Conservation (phyloP, 2,113 vertebrate genomes). For the Pardalotus punctatus region DNA sequence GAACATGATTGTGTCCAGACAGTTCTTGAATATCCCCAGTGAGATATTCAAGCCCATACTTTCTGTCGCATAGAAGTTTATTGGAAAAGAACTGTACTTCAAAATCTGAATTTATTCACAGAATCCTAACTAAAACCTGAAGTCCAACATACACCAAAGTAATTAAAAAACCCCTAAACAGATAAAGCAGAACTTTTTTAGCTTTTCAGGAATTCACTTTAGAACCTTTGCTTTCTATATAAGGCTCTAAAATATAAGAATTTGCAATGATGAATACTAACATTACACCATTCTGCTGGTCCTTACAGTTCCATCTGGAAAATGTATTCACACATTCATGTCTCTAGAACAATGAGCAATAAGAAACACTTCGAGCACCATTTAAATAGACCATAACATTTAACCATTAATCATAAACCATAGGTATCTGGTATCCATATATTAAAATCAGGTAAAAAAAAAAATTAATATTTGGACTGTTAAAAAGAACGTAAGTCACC, state of each 20-base stretch:
- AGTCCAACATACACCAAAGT: neutral
- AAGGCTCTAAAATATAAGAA: neutral
- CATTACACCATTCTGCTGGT: neutral
- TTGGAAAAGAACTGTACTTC: neutral
- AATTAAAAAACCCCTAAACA: neutral
- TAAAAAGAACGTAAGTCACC: neutral
- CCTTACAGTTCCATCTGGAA: accelerated
- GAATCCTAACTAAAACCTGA: neutral
- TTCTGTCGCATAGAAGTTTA: neutral
- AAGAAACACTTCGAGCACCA: neutral
- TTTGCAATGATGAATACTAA: neutral
- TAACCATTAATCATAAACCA: neutral
- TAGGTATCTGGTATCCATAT: neutral
- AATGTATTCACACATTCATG: neutral
- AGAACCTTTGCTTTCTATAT: neutral
- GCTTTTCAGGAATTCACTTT: neutral
- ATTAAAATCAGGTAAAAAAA: neutral
- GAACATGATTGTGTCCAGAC: neutral
- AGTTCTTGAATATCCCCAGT: neutral
- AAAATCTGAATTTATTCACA: neutral
- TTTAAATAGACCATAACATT: neutral
- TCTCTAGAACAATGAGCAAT: neutral
- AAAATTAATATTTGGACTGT: neutral
- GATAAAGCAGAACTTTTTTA: neutral
- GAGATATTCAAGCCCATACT: neutral